phyloP scores from a whole-genome alignment of 2,888 invertebrate genomes.

The Lypha dubia region DNA sequence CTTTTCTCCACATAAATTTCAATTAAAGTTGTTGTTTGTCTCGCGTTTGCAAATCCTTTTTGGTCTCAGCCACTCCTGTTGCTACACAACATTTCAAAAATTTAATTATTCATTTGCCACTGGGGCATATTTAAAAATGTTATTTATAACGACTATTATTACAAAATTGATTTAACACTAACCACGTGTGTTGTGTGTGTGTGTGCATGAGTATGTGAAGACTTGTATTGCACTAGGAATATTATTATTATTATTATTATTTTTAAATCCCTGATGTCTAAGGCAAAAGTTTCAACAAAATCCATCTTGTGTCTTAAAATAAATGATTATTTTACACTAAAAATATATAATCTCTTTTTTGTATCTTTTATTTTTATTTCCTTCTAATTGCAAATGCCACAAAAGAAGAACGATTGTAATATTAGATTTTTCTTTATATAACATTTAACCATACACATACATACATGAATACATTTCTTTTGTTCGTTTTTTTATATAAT shows the following conservation, averaged over 20 bases:
- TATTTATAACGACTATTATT: constrained; percentile 19
- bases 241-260: not conserved
- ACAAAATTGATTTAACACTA: constrained; percentile 5
- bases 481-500: not conserved
- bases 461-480: not conserved
- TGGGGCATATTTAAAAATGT: not conserved
- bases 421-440: constrained; percentile 1
- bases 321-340: not conserved
- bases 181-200: too few species aligned
- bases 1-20: too few species aligned
- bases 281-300: not conserved
- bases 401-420: not conserved
- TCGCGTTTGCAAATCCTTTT: not conserved
- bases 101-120: not conserved
- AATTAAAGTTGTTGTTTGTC: not conserved
- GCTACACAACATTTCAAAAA: not conserved
- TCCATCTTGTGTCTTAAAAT: not conserved
- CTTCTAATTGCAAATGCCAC: not conserved
- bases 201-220: too few species aligned
- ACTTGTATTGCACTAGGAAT: too few species aligned
- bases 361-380: too few species aligned
- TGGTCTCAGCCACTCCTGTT: not conserved
- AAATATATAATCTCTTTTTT: constrained; percentile 6
- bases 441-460: not conserved
- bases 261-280: constrained; percentile 30